Conservation (phyloP, 2,797 vertebrate genomes). For the Epinephelus malabaricus region DNA sequence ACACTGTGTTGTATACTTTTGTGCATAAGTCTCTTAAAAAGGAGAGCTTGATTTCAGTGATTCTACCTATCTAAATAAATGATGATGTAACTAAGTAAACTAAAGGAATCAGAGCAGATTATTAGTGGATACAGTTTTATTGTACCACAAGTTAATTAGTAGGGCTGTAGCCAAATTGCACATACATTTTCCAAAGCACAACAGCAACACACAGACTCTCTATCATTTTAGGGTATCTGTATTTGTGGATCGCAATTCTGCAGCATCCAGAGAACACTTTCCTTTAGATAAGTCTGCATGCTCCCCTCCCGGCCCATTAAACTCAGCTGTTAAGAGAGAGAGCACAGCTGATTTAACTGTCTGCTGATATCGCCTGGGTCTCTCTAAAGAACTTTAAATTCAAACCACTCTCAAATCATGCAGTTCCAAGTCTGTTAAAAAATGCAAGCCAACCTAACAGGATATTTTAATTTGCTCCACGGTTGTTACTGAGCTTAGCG, state of each 20-base stretch:
- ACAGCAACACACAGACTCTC: not conserved
- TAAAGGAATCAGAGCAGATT: not conserved
- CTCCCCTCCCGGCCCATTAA: conserved; percentile 15
- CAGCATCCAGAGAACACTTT: conserved; percentile 10
- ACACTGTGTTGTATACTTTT: not conserved
- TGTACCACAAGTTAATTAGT: not conserved
- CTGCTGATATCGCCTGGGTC: conserved; percentile 10
- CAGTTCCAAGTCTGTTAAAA: conserved; percentile 21
- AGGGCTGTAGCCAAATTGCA: not conserved
- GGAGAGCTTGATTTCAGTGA: not conserved
- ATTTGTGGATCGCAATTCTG: conserved; percentile 1
- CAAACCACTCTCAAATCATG: conserved; percentile 25
- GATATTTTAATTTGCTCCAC: conserved; percentile 43
- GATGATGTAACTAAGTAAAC: not conserved
- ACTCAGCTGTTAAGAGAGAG: conserved; percentile 3
- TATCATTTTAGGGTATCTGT: conserved; percentile 12
- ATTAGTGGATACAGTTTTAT: not conserved
- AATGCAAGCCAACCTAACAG: conserved; percentile 24
- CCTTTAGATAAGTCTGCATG: not conserved
- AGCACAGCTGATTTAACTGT: conserved; percentile 23
- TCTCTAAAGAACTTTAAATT: conserved; percentile 17
- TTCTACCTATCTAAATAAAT: not conserved
- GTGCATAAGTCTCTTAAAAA: not conserved
- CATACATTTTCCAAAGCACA: conserved; percentile 11
- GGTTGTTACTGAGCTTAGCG: conserved; percentile 29